Evolutionary conservation across 2,113 vertebrate genomes (phyloP).

Genomic region (Athene noctua): DNA sequence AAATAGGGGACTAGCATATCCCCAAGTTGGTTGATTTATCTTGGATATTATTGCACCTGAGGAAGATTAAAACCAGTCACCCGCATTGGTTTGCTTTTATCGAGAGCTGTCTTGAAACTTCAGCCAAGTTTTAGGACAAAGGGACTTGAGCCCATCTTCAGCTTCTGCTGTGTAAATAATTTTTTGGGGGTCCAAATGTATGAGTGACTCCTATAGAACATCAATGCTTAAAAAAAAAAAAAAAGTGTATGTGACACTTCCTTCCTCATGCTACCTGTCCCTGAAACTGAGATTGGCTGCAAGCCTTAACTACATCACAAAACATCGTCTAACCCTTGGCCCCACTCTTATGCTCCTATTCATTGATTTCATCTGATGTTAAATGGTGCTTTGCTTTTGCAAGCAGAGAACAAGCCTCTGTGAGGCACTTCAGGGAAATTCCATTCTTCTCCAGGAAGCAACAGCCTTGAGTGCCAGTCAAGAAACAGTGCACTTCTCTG

Average conservation of each 20-base stretch:
- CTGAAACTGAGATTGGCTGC: not conserved
- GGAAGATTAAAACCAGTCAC: not conserved
- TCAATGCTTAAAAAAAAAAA: not conserved
- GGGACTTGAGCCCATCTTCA: not conserved
- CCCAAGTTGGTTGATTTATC: not conserved
- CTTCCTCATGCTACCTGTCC: not conserved
- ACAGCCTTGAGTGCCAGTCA: accelerated
- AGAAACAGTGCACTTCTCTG: not conserved
- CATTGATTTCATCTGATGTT: not conserved
- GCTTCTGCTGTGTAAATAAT: not conserved
- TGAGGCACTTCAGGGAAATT: not conserved
- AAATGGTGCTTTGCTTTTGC: not conserved
- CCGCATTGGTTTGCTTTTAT: not conserved
- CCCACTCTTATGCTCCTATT: not conserved
- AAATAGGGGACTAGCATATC: not conserved
- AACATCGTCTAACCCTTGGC: not conserved
- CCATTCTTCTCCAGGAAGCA: not conserved
- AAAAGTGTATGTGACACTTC: not conserved
- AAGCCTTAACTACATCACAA: not conserved
- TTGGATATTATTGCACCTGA: not conserved
- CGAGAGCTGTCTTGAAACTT: not conserved
- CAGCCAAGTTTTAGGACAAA: not conserved
- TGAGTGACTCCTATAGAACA: not conserved
- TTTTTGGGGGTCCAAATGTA: not conserved
- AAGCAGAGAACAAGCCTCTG: not conserved